Conservation (phyloP, 2,797 vertebrate genomes). For the Molossus alvarezi region DNA sequence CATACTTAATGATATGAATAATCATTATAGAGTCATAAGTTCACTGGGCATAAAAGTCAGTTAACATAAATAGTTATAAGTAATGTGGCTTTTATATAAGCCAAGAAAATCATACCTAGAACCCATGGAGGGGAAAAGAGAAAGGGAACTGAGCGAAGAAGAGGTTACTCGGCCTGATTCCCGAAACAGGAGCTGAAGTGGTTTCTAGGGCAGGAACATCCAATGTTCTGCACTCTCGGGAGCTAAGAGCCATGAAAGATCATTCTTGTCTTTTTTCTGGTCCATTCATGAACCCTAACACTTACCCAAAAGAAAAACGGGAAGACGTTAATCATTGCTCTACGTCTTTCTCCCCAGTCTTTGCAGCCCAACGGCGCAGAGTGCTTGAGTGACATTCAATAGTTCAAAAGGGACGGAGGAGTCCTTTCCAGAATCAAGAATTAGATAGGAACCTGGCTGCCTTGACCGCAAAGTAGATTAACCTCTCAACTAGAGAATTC, state of each 20-base stretch:
- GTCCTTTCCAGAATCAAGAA: background rate
- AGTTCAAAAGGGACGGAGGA: background rate
- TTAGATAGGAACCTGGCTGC: background rate
- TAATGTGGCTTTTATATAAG: slow-evolving; percentile 61
- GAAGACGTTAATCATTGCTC: background rate
- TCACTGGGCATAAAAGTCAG: slow-evolving; percentile 68
- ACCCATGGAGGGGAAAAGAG: background rate
- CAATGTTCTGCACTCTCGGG: background rate
- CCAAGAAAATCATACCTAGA: slow-evolving; percentile 43
- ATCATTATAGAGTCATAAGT: slow-evolving; percentile 32
- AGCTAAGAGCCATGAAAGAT: background rate
- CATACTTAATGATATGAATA: slow-evolving; percentile 71
- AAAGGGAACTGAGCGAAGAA: background rate
- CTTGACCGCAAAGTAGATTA: background rate
- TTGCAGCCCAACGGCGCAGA: background rate
- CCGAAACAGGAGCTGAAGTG: background rate
- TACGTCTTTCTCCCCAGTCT: background rate
- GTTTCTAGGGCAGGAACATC: background rate
- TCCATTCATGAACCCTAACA: background rate
- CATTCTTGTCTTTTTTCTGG: background rate
- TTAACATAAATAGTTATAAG: slow-evolving; percentile 59
- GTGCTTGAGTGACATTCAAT: background rate
- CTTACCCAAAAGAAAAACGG: background rate
- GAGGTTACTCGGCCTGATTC: background rate
- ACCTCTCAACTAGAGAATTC: background rate